Base-by-base conservation (phyloP, 2,797 vertebrate species). In the Cetoscarus ocellatus region DNA sequence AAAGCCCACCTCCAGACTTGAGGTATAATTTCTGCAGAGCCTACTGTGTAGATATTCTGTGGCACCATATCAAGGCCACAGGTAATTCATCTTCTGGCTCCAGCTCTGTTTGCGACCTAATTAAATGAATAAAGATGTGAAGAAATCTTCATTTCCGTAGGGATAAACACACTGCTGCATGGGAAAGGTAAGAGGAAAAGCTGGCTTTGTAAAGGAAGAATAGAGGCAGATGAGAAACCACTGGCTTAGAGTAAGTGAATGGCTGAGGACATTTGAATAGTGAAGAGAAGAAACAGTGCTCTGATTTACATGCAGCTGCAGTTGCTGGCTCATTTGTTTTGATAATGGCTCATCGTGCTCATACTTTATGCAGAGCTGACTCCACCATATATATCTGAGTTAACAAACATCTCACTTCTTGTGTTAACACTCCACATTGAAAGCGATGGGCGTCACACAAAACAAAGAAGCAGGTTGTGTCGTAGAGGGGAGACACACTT, bases 41-140 rank as follows among this genome's bases (percentile, higher is more conserved):
- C 84, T 82, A 83, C 73, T 79, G 77, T 73, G 74, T 67, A 52
- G 69, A 83, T 53, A 86, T 77, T 85, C 79, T 60, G 68, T 81
- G 77, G 88, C 79, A 90, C 80, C 83, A 77, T 79, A 83, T 91
- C 86, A 91, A 84, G 71, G 87, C 87, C 75, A 86, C 82, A 86
- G 86, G 89, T 93, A 90, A 93, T 94, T 92, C 80, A 89, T 94
- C 91, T 93, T 86, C 84, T 79, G 80, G 84, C 83, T 78, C 64
- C 45, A 66, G 85, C 76, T 71, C 77, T 80, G 88, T 89, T 88
- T 79, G 78, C 81, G 82, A 85, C 86, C 90, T 91, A 93, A 94
- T 94, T 92, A 92, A 93, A 93, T 87, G 88, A 93, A 90, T 90
- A 89, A 91, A 91, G 91, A 91, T 89, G 85, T 83, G 82, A 88